Evolutionary conservation across 1,140 invertebrate species (phyloP).

Genomic region (Schlechtendalia chinensis): DNA sequence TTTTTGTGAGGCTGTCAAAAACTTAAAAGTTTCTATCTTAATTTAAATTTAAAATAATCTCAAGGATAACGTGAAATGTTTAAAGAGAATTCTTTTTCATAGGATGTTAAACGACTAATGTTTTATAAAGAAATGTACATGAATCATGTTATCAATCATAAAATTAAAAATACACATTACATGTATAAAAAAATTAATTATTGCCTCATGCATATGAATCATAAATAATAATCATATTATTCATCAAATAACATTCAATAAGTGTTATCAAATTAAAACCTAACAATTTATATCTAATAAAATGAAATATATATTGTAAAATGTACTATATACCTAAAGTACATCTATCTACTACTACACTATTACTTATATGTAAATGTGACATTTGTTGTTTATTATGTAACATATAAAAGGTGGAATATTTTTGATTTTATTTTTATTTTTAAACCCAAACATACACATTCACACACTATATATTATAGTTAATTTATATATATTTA

Average conservation of each 20-base stretch:
- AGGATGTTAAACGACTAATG: background rate
- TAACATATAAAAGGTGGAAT: constrained; percentile 20
- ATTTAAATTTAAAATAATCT: too few relatives aligned
- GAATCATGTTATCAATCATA: too few relatives aligned
- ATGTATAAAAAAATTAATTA: background rate
- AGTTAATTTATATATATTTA: constrained; percentile 47
- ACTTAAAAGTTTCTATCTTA: too few relatives aligned
- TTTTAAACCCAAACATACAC: constrained; percentile 36
- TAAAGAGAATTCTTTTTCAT: too few relatives aligned
- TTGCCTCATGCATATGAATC: background rate
- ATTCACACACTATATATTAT: constrained; percentile 23
- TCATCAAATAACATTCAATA: too few relatives aligned
- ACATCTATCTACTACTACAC: too few relatives aligned
- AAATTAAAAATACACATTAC: background rate
- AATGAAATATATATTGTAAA: background rate
- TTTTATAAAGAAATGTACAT: too few relatives aligned
- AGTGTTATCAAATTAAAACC: too few relatives aligned
- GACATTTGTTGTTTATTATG: constrained; percentile 7
- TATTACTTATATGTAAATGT: constrained; percentile 35
- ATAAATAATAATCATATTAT: background rate
- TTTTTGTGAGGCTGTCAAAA: too few relatives aligned
- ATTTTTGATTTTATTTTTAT: constrained; percentile 3
- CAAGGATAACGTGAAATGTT: too few relatives aligned
- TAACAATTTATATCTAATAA: background rate
- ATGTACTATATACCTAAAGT: too few relatives aligned